Evolutionary conservation across 2,113 vertebrate genomes (phyloP).

Genomic region (Micromys minutus): DNA sequence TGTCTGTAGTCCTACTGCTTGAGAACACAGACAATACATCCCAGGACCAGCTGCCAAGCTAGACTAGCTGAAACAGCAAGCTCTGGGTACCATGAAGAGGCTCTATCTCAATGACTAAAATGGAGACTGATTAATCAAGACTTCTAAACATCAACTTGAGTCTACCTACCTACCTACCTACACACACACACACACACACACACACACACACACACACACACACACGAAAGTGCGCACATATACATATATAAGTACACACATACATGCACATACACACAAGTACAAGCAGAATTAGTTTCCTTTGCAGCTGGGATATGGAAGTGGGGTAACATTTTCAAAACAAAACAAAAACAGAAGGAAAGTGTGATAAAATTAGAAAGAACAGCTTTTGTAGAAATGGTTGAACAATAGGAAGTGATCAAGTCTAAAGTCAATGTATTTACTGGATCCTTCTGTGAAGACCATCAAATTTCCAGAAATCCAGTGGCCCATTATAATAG

Average conservation of each 20-base stretch:
- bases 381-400: neutral
- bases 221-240: neutral
- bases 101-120: neutral
- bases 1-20: neutral
- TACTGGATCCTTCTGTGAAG: neutral
- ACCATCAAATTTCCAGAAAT: neutral
- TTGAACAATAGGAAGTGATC: neutral
- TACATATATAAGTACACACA: neutral
- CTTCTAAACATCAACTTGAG: neutral
- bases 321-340: neutral
- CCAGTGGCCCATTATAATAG: neutral
- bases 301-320: neutral
- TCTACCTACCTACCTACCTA: no score
- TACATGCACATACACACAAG: neutral
- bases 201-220: no score
- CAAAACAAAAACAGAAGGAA: constrained; percentile 32
- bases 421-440: neutral
- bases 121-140: neutral
- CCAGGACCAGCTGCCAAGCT: neutral
- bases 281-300: neutral
- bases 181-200: no score
- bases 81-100: neutral
- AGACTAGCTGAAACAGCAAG: neutral
- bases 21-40: neutral
- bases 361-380: neutral